A percentile compares a stretch with the other conserved stretches of the same genome.
phyloP scores from a whole-genome alignment of 2,888 invertebrate genomes.

The Halictus ligatus region DNA sequence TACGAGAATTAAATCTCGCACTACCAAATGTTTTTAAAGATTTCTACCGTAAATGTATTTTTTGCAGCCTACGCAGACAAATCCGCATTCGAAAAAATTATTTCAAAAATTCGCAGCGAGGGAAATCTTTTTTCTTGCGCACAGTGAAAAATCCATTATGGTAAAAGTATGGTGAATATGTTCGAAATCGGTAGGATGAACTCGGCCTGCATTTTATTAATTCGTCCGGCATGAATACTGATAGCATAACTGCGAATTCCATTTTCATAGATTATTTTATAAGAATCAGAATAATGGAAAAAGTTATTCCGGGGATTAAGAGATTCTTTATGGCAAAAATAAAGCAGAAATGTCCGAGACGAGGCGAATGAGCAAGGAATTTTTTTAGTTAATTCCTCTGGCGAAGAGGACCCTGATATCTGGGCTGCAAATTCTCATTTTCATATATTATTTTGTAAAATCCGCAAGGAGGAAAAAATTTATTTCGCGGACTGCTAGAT shows the following conservation, averaged over 20 bases:
- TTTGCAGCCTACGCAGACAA: neutral
- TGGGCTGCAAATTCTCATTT: constrained; percentile 4
- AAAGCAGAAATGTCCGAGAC: neutral
- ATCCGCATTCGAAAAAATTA: neutral
- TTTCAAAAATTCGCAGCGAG: neutral
- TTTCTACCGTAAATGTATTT: neutral
- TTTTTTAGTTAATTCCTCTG: neutral
- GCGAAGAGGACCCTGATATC: neutral
- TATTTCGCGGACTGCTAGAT: neutral
- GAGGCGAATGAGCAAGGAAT: neutral
- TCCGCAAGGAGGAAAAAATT: neutral
- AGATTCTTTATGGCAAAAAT: neutral
- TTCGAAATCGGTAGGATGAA: neutral
- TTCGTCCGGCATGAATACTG: neutral
- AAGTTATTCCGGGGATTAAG: neutral
- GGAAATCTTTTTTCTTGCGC: neutral
- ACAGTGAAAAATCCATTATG: neutral
- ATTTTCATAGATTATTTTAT: neutral
- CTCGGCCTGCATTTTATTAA: neutral
- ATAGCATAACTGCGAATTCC: neutral
- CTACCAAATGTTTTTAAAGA: neutral
- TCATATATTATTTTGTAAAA: neutral
- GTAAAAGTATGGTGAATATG: neutral
- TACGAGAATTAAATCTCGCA: neutral
- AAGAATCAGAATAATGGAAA: neutral